A percentile compares a stretch with the other conserved stretches of the same genome.
phyloP scores from a whole-genome alignment of 2,113 vertebrate species.

The Cathartes aura region DNA sequence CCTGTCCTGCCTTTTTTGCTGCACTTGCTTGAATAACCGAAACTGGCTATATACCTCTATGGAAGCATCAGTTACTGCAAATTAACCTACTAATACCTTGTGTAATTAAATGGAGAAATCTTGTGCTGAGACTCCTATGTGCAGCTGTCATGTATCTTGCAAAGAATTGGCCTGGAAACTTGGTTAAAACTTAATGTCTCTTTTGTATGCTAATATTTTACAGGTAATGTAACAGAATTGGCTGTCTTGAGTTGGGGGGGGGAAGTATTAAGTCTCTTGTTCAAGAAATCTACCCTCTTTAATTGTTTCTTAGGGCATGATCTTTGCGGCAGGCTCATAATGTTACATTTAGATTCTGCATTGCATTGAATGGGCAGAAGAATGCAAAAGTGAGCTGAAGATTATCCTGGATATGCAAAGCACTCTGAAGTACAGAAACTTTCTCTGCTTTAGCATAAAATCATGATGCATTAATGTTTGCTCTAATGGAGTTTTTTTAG shows the following conservation, averaged over 20 bases:
- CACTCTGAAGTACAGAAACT: not conserved
- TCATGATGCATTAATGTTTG: not conserved
- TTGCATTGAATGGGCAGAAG: conserved; percentile 12
- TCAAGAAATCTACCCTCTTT: not conserved
- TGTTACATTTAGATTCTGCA: not conserved
- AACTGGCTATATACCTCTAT: conserved; percentile 53
- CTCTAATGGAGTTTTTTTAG: not conserved
- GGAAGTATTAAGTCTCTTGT: not conserved
- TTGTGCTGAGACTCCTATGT: conserved; percentile 14
- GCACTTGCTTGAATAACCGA: conserved; percentile 60
- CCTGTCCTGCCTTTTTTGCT: not conserved
- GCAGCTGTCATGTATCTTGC: conserved; percentile 10
- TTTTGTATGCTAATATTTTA: not conserved
- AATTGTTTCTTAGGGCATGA: conserved; percentile 45
- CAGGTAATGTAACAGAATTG: not conserved
- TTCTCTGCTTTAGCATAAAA: not conserved
- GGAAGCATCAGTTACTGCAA: conserved; percentile 68
- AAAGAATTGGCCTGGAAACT: conserved; percentile 55
- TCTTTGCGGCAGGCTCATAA: conserved; percentile 52
- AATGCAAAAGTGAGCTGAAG: not conserved
- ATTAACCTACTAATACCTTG: conserved; percentile 29
- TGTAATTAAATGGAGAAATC: not conserved
- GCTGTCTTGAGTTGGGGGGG: not conserved
- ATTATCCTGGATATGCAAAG: conserved; percentile 1
- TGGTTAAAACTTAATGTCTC: not conserved